Conservation (phyloP, 2,113 vertebrate genomes). For the Lathamus discolor region DNA sequence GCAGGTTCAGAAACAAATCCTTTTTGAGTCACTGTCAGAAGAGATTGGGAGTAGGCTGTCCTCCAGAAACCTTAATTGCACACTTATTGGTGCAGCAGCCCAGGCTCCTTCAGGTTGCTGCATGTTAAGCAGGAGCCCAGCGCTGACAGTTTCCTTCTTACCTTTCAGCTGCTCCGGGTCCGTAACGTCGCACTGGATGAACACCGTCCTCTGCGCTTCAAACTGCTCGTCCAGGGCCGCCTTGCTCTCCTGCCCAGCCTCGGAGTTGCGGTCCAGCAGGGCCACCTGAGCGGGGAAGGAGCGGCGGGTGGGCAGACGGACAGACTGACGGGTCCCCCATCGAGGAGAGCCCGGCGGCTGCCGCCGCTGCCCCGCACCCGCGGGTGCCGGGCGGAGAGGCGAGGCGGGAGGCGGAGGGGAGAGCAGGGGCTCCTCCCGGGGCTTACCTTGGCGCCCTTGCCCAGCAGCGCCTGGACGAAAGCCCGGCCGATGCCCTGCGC, state of each 20-base stretch:
- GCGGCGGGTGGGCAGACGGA: not conserved
- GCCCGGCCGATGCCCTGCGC: conserved; percentile 95
- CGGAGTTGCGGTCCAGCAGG: conserved; percentile 85
- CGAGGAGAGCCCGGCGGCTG: not conserved
- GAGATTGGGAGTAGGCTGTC: not conserved
- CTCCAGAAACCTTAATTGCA: not conserved
- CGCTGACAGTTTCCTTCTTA: conserved; percentile 36
- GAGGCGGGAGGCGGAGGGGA: not conserved
- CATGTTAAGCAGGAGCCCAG: not conserved
- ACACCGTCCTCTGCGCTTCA: conserved; percentile 81
- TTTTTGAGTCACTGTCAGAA: not conserved
- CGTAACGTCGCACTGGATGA: conserved; percentile 90
- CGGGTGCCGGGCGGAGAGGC: no score
- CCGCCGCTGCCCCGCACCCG: not conserved
- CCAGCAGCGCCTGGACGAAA: conserved; percentile 81
- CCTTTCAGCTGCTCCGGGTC: conserved; percentile 84
- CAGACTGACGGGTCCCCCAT: not conserved
- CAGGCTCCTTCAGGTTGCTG: not conserved
- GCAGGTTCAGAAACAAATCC: not conserved
- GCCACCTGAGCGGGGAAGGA: conserved; percentile 72
- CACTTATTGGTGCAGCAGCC: not conserved
- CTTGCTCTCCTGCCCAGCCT: conserved; percentile 82
- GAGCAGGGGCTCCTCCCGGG: not conserved
- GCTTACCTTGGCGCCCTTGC: conserved; percentile 84
- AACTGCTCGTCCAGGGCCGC: conserved; percentile 81